Evolutionary conservation across 1,140 invertebrate species (phyloP).

Genomic region (Orchestia grillus): DNA sequence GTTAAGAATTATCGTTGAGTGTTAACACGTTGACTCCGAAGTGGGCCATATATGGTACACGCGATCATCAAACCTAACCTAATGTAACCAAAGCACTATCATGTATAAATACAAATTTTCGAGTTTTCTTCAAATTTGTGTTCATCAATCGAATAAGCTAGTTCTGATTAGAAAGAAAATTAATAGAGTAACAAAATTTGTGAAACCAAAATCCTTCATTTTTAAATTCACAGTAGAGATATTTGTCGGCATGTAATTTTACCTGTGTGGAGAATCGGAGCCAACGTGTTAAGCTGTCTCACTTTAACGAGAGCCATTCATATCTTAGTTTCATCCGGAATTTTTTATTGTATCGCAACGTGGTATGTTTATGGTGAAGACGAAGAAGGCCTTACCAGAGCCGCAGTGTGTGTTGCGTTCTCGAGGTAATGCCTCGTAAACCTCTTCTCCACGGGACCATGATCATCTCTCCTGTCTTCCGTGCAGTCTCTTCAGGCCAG

Average conservation of each 20-base stretch:
- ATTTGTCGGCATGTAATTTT: background rate
- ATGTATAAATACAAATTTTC: too few relatives aligned
- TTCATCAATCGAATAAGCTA: too few relatives aligned
- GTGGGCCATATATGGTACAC: too few relatives aligned
- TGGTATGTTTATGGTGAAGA: background rate
- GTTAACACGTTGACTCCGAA: too few relatives aligned
- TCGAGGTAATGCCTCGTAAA: background rate
- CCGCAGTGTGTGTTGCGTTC: background rate
- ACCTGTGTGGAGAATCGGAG: background rate
- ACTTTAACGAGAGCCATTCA: background rate
- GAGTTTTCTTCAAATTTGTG: too few relatives aligned
- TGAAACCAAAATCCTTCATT: too few relatives aligned
- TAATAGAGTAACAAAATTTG: too few relatives aligned
- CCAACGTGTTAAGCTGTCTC: background rate
- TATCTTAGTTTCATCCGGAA: background rate
- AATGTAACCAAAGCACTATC: too few relatives aligned
- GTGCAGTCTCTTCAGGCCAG: background rate
- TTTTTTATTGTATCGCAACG: background rate
- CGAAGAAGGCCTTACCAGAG: background rate
- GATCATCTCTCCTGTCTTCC: background rate
- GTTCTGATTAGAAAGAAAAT: too few relatives aligned
- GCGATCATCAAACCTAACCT: too few relatives aligned
- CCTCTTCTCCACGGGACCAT: conserved; percentile 14
- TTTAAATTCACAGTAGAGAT: too few relatives aligned
- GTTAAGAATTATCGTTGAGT: too few relatives aligned